phyloP scores from a whole-genome alignment of 2,888 invertebrate species.

The Achlya flavicornis region DNA sequence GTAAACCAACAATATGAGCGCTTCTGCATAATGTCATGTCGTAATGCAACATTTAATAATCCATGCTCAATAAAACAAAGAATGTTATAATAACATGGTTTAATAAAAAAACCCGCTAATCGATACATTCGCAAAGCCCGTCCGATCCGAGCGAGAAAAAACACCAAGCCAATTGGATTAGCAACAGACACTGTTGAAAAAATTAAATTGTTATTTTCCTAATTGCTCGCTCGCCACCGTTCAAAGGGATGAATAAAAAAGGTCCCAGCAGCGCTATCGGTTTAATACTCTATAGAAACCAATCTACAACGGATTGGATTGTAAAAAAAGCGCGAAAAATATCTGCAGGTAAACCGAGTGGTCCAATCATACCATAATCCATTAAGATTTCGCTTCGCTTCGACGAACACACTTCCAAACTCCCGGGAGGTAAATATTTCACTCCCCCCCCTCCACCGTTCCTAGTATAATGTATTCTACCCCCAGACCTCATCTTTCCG shows the following conservation, averaged over 20 bases:
- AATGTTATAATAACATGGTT: neutral
- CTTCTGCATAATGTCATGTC: neutral
- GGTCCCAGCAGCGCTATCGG: slow-evolving; percentile 41
- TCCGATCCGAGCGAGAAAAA: slow-evolving; percentile 37
- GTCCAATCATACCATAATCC: slow-evolving; percentile 82
- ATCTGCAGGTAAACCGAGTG: slow-evolving; percentile 70
- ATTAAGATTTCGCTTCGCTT: slow-evolving; percentile 79
- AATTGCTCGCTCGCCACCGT: slow-evolving; percentile 54
- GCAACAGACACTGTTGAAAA: slow-evolving; percentile 38
- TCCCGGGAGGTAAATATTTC: slow-evolving; percentile 82
- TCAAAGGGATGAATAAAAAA: slow-evolving; percentile 46
- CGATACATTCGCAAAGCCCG: slow-evolving; percentile 42
- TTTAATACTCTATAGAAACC: slow-evolving; percentile 62
- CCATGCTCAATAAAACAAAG: neutral
- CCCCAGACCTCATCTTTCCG: slow-evolving; percentile 80
- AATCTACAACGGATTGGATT: slow-evolving; percentile 48
- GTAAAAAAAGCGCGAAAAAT: slow-evolving; percentile 57
- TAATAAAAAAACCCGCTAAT: slow-evolving; percentile 33
- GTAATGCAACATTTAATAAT: neutral
- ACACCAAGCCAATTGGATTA: slow-evolving; percentile 40
- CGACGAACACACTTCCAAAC: slow-evolving; percentile 78
- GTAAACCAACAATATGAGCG: neutral
- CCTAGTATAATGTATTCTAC: slow-evolving; percentile 76
- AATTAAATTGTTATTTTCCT: slow-evolving; percentile 66
- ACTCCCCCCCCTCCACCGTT: slow-evolving; percentile 56